A percentile compares a stretch with the other conserved stretches of the same genome.
Conservation (phyloP, 2,113 vertebrate species). For the Rhombomys opimus region DNA sequence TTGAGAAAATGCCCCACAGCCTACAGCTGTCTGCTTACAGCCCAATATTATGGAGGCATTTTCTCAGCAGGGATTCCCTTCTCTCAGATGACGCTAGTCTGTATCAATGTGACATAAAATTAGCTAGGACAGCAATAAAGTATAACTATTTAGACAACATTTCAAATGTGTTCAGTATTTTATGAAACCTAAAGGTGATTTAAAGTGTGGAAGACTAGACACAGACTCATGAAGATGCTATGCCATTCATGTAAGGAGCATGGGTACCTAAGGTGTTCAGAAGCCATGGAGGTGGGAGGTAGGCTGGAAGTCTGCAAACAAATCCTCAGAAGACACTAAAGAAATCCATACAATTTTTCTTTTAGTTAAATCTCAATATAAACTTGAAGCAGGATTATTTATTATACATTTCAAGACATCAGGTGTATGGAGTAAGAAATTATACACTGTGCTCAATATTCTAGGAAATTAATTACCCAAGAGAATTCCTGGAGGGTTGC, state of each 20-base stretch:
- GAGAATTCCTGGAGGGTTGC: neutral
- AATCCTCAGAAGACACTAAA: neutral
- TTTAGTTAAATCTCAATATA: slow-evolving; percentile 39
- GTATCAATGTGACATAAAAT: neutral
- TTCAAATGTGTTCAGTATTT: neutral
- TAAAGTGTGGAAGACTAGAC: neutral
- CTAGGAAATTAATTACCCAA: slow-evolving; percentile 38
- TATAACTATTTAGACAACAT: neutral
- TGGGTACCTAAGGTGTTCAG: neutral
- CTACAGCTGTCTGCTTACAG: neutral
- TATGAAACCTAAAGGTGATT: neutral
- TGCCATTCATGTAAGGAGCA: neutral
- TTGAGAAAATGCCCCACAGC: neutral
- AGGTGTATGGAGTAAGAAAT: neutral
- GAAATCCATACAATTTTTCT: neutral
- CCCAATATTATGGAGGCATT: neutral
- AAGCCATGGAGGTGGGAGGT: neutral
- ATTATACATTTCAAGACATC: slow-evolving; percentile 22
- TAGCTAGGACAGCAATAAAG: neutral
- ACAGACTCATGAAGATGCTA: neutral
- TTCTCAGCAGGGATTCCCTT: neutral
- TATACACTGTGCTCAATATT: slow-evolving; percentile 18
- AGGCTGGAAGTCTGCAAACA: neutral
- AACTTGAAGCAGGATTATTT: slow-evolving; percentile 51
- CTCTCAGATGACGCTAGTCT: neutral